Evolutionary conservation across 2,888 invertebrate genomes (phyloP).

Genomic region (Achlya flavicornis): DNA sequence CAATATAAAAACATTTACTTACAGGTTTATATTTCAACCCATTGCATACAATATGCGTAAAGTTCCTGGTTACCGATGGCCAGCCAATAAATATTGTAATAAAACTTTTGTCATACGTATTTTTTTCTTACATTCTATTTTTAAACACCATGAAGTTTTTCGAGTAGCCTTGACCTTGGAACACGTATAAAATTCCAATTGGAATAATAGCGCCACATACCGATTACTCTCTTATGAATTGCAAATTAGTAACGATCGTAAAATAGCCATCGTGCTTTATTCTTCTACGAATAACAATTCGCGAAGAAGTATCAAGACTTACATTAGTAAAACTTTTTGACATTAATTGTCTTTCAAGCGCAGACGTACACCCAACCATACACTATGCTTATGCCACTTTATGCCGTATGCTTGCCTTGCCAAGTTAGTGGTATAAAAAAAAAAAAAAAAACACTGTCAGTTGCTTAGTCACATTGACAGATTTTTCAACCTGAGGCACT

Average conservation of each 20-base stretch:
- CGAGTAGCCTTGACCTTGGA: conserved; percentile 35
- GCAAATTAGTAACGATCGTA: conserved; percentile 29
- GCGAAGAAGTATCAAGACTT: neutral
- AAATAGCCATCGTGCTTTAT: neutral
- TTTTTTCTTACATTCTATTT: neutral
- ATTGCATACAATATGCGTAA: no score
- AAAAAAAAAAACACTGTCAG: no score
- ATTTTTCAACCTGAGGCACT: neutral
- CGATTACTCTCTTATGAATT: conserved; percentile 37
- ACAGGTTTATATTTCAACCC: no score
- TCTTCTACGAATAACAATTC: neutral
- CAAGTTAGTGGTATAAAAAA: no score
- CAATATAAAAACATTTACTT: no score
- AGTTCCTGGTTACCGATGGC: no score
- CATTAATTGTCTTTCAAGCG: no score
- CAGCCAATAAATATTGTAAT: no score
- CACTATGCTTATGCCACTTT: no score
- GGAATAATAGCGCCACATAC: conserved; percentile 29
- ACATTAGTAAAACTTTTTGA: neutral
- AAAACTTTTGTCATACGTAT: no score
- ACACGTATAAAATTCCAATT: conserved; percentile 29
- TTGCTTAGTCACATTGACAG: neutral
- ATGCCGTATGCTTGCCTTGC: no score
- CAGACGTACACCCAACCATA: no score
- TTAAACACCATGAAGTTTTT: neutral